Evolutionary conservation across 2,888 invertebrate genomes (phyloP), one percentile per base, ranked within the genome.

Genomic region (Caenorhabditis plicata): DNA sequence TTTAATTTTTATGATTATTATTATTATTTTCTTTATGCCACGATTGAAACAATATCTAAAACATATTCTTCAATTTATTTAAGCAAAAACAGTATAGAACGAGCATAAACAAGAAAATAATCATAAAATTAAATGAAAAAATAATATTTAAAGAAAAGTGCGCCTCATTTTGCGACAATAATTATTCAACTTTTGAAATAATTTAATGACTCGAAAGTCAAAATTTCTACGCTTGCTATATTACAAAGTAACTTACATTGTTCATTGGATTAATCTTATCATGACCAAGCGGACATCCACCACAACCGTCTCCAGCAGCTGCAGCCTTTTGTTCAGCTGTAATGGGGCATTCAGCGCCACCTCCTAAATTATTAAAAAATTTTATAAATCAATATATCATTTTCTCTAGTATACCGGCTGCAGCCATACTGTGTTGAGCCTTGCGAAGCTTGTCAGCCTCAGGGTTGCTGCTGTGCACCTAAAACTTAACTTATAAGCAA

Each of bases 201-300:
- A n/a, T n/a, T n/a, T n/a, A n/a, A n/a, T n/a, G n/a, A n/a, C n/a
- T n/a, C n/a, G n/a, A n/a, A n/a, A n/a, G n/a, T n/a, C n/a, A n/a
- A n/a, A n/a, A n/a, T n/a, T n/a, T n/a, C n/a, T n/a, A n/a, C n/a
- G n/a, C n/a, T n/a, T n/a, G n/a, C n/a, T n/a, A n/a, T n/a, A n/a
- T n/a, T n/a, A n/a, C n/a, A n/a, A n/a, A n/a, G n/a, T n/a, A 19
- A 44, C 61, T 47, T 17, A 74, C 74, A 23, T 71, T 73, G 50
- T 75, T 75, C n/a, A 72, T 38, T 41, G 75, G 75, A 41, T 67
- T 69, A 47, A 75, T 53, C 35, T 44, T 32, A 2, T 53, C 64
- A 22, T 67, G 62, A n/a, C 68, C 68, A 8, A 66, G 46, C n/a
- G 68, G 68, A 42, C 68, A 68, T 27, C 38, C 40, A 31, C 46